Percentiles rank a stretch among this genome's conserved stretches.
Conservation (phyloP, 2,113 vertebrate species). For the Psittacara wagleri region DNA sequence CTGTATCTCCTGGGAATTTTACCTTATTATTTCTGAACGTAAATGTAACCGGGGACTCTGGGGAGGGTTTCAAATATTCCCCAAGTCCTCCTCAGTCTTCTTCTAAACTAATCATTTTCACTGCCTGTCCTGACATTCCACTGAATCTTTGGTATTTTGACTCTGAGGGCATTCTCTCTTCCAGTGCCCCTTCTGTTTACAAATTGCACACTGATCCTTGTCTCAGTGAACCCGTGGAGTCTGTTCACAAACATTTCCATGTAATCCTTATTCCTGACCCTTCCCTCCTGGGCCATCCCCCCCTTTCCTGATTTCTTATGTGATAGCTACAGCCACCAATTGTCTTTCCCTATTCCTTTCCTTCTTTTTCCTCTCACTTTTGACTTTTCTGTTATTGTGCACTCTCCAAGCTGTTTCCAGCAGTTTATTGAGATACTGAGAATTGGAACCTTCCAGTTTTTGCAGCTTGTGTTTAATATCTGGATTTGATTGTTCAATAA, state of each 20-base stretch:
- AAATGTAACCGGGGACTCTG: neutral
- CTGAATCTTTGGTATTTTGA: neutral
- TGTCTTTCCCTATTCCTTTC: neutral
- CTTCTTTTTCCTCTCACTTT: neutral
- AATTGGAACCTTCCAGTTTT: neutral
- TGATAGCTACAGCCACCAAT: neutral
- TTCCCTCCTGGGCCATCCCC: neutral
- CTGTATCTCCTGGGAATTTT: neutral
- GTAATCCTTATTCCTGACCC: neutral
- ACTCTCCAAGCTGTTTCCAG: neutral
- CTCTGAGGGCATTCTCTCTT: neutral
- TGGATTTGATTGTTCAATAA: neutral
- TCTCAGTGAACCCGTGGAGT: neutral
- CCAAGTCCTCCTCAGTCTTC: neutral
- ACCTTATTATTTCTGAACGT: neutral
- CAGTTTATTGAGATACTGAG: neutral
- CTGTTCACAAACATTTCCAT: neutral
- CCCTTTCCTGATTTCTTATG: neutral
- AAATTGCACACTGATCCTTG: neutral
- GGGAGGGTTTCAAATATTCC: neutral
- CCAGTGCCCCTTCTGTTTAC: neutral
- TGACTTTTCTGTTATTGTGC: neutral
- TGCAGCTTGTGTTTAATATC: neutral
- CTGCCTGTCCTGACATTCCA: neutral
- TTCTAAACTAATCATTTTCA: neutral